These are phyloP conservation scores for Tipula unca DNA, from an alignment of 2,888 invertebrate genomes.

Conservation along the genomic window DNA sequence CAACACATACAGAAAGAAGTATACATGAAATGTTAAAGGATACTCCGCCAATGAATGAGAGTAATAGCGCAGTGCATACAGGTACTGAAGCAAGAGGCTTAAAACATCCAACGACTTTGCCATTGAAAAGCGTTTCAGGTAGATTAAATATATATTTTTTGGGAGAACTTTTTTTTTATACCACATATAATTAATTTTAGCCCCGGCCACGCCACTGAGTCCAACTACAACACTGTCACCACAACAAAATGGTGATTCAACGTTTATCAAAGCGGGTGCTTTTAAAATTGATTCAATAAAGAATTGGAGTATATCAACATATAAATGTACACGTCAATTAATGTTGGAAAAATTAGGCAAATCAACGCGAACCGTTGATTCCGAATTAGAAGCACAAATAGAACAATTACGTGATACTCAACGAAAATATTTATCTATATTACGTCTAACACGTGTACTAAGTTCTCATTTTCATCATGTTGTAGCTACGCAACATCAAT, in stretches of 20 bases:
- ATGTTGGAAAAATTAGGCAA: conserved; percentile 95
- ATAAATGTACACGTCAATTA: conserved; percentile 95
- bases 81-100: conserved; percentile 61
- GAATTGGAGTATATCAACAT: conserved; percentile 97
- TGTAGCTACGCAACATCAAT: conserved; percentile 75
- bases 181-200: conserved; percentile 28
- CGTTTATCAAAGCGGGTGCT: conserved; percentile 49
- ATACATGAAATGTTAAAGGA: conserved; percentile 84
- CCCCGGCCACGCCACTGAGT: conserved; percentile 21
- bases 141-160: conserved; percentile 22
- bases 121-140: conserved; percentile 62
- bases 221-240: conserved; percentile 42
- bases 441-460: conserved; percentile 76
- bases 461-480: conserved; percentile 84
- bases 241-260: conserved; percentile 55
- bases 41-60: conserved; percentile 67
- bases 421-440: conserved; percentile 79
- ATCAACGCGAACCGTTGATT: conserved; percentile 80
- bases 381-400: conserved; percentile 90
- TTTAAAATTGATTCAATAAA: conserved; percentile 87
- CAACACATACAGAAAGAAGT: conserved; percentile 24
- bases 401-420: conserved; percentile 90
- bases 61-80: conserved; percentile 63
- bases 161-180: not conserved
- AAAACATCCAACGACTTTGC: conserved; percentile 56